Evolutionary conservation across 2,113 vertebrate species (phyloP).

Genomic region (Epinephelus lanceolatus): DNA sequence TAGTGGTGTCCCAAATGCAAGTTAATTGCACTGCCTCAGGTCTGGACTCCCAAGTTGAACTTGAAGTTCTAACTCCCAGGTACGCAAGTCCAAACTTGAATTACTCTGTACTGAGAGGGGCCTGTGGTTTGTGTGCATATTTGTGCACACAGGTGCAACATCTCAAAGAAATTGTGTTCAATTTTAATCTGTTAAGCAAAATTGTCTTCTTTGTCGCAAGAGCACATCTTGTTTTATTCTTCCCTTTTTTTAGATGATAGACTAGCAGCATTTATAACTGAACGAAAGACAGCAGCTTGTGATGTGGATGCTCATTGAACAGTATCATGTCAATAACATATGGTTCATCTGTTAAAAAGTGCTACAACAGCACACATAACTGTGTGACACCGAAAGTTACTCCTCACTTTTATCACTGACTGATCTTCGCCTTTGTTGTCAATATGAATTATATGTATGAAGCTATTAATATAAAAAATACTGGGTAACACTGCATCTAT

Average conservation of each 20-base stretch:
- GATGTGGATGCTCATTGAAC: slow-evolving; percentile 22
- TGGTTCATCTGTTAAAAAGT: slow-evolving; percentile 10
- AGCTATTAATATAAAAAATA: no score
- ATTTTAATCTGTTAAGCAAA: background rate
- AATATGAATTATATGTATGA: background rate
- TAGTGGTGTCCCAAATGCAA: background rate
- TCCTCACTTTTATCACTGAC: background rate
- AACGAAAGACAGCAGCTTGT: background rate
- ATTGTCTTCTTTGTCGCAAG: background rate
- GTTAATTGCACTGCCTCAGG: background rate
- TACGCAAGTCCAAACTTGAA: background rate
- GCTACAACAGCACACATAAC: background rate
- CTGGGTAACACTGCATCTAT: background rate
- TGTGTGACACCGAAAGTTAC: background rate
- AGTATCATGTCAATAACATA: slow-evolving; percentile 25
- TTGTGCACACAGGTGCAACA: background rate
- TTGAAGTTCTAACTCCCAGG: background rate
- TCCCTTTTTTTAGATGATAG: no score
- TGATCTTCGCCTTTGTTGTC: background rate
- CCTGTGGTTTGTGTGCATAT: background rate
- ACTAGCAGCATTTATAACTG: background rate
- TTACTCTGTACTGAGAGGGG: background rate
- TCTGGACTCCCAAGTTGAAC: background rate
- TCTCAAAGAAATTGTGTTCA: background rate
- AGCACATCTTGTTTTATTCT: background rate